These are phyloP conservation scores for Ruditapes philippinarum DNA, from an alignment of 1,140 invertebrate genomes.

Conservation along the genomic window DNA sequence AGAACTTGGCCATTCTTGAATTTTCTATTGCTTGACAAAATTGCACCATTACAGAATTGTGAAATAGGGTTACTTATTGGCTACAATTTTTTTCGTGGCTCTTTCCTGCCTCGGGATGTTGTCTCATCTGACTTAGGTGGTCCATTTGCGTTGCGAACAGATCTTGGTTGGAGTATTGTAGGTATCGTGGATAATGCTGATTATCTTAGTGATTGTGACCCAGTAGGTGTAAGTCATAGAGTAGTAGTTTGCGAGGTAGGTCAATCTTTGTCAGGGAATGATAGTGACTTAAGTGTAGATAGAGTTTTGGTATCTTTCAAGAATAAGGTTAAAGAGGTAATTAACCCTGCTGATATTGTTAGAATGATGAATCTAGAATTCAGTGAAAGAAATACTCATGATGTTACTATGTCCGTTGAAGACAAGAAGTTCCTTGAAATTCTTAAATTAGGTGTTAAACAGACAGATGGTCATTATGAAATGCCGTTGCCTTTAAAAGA, in stretches of 20 bases:
- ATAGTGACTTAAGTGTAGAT: not conserved
- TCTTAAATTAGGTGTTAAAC: not conserved
- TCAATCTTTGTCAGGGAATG: not conserved
- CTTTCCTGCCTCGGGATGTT: not conserved
- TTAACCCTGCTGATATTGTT: not conserved
- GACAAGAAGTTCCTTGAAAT: not conserved
- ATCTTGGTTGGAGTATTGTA: conserved; percentile 35
- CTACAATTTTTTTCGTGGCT: not conserved
- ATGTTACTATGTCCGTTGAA: not conserved
- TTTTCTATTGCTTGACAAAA: not conserved
- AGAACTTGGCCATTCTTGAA: conserved; percentile 42
- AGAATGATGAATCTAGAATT: not conserved
- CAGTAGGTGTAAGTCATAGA: conserved; percentile 20
- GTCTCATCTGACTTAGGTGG: not conserved
- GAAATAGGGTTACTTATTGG: not conserved
- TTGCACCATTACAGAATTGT: not conserved
- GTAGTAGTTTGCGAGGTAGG: not conserved
- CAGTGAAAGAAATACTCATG: not conserved
- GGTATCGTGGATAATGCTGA: not conserved
- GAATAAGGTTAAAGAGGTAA: not conserved
- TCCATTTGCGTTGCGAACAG: conserved; percentile 23
- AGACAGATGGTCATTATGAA: not conserved
- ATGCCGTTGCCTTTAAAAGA: conserved; percentile 29
- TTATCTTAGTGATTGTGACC: not conserved
- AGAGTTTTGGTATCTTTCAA: not conserved